These are phyloP conservation scores for Xiphorhynchus elegans DNA, from an alignment of 2,113 vertebrate species.

Conservation along the genomic window DNA sequence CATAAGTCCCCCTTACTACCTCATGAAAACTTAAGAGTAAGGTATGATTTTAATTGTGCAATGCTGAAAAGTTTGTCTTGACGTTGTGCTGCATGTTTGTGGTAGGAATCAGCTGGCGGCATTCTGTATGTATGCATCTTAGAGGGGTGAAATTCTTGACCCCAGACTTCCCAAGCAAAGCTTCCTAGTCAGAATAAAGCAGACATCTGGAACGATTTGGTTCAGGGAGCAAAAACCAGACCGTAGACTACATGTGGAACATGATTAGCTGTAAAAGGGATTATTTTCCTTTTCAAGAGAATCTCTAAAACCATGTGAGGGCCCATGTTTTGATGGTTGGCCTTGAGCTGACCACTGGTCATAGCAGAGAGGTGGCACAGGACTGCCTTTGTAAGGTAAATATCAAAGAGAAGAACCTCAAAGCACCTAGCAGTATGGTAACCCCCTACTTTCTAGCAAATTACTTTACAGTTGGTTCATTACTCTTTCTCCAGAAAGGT, in stretches of 20 bases:
- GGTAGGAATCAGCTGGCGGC: conserved; percentile 32
- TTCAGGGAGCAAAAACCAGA: background rate
- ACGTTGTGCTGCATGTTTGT: conserved; percentile 26
- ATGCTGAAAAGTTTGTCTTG: conserved; percentile 33
- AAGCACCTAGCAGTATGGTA: background rate
- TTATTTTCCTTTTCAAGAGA: background rate
- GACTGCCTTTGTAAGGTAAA: background rate
- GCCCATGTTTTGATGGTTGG: background rate
- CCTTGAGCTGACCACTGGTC: background rate
- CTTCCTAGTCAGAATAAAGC: background rate
- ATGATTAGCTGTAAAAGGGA: background rate
- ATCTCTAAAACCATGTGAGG: background rate
- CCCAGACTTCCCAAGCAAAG: background rate
- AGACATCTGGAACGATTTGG: background rate
- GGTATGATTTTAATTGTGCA: background rate
- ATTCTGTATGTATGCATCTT: conserved; percentile 33
- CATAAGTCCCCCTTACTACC: background rate
- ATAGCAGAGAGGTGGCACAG: background rate
- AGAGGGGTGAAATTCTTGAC: conserved; percentile 41
- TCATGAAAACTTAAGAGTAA: conserved; percentile 39
- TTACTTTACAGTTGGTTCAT: background rate
- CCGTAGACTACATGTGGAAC: background rate
- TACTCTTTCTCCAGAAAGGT: background rate
- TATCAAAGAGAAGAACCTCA: background rate
- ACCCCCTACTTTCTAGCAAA: background rate